Conservation (phyloP, 1,140 invertebrate species). For the Habropoda laboriosa region DNA sequence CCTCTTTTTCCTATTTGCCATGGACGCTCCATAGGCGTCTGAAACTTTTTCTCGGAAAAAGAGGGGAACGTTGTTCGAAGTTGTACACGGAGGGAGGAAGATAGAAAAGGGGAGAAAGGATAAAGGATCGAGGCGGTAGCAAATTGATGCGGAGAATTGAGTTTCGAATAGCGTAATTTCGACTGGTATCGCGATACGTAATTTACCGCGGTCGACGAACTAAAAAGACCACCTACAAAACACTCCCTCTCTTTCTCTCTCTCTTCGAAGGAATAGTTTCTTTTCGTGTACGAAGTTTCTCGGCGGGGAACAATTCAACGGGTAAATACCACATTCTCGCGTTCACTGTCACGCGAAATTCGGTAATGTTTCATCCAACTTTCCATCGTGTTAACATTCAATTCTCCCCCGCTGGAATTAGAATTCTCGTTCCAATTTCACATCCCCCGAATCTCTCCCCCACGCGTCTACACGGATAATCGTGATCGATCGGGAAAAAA, state of each 20-base stretch:
- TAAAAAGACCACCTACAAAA: background rate
- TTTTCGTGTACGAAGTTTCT: background rate
- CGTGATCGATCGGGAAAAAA: background rate
- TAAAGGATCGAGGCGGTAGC: background rate
- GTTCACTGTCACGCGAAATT: background rate
- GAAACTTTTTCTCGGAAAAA: slow-evolving; percentile 66
- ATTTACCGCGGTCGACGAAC: background rate
- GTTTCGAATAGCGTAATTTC: background rate
- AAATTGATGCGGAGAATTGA: slow-evolving; percentile 20
- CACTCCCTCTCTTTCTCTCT: too few relatives aligned
- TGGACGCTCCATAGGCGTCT: slow-evolving; percentile 70
- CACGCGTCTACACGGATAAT: background rate
- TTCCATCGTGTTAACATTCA: too few relatives aligned
- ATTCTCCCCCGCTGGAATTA: too few relatives aligned
- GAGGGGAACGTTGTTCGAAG: slow-evolving; percentile 26
- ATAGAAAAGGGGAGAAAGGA: background rate
- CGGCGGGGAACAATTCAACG: too few relatives aligned
- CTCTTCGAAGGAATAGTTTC: background rate
- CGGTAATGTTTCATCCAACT: too few relatives aligned
- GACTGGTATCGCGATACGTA: background rate
- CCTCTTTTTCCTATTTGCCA: slow-evolving; percentile 67
- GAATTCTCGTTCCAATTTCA: background rate
- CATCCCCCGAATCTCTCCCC: too few relatives aligned
- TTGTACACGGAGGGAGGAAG: background rate
- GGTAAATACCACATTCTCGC: background rate